Percentiles rank a stretch among this genome's conserved stretches.
phyloP scores from a whole-genome alignment of 2,113 vertebrate genomes.

The Bubalus kerabau region DNA sequence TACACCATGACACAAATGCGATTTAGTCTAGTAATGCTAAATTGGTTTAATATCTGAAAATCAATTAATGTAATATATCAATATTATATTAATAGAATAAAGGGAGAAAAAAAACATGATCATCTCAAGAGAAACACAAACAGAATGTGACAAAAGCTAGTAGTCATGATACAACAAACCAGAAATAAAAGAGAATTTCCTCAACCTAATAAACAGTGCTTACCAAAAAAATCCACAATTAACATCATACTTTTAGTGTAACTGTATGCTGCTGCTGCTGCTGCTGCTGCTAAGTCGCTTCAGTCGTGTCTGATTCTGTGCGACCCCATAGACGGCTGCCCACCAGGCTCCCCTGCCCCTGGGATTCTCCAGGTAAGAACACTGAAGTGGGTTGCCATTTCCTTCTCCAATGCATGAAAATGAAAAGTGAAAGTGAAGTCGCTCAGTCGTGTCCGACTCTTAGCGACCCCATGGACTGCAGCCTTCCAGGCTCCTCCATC shows the following conservation, averaged over 20 bases:
- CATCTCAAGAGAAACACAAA: neutral
- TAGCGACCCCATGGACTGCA: too few relatives aligned
- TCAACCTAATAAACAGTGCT: neutral
- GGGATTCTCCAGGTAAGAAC: too few relatives aligned
- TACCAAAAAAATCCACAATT: neutral
- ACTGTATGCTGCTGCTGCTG: neutral
- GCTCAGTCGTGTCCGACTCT: too few relatives aligned
- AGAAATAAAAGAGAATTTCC: neutral
- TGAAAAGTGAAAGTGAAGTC: too few relatives aligned
- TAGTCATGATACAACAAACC: neutral
- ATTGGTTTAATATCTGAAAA: conserved; percentile 43
- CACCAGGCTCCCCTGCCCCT: too few relatives aligned
- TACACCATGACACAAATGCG: conserved; percentile 24
- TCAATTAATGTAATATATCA: conserved; percentile 23
- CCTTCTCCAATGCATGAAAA: too few relatives aligned
- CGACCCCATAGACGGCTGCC: too few relatives aligned
- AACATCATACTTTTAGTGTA: neutral
- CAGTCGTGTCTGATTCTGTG: too few relatives aligned
- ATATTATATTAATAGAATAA: conserved; percentile 21
- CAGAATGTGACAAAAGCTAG: neutral
- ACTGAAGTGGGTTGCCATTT: too few relatives aligned
- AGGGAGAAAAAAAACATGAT: neutral
- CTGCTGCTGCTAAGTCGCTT: too few relatives aligned
- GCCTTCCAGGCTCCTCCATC: too few relatives aligned
- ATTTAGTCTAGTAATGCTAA: conserved; percentile 31